Percentiles rank a stretch among this genome's conserved stretches.
These are phyloP conservation scores for Chelidonichthys spinosus DNA, from an alignment of 2,797 vertebrate species.

Conservation along the genomic window DNA sequence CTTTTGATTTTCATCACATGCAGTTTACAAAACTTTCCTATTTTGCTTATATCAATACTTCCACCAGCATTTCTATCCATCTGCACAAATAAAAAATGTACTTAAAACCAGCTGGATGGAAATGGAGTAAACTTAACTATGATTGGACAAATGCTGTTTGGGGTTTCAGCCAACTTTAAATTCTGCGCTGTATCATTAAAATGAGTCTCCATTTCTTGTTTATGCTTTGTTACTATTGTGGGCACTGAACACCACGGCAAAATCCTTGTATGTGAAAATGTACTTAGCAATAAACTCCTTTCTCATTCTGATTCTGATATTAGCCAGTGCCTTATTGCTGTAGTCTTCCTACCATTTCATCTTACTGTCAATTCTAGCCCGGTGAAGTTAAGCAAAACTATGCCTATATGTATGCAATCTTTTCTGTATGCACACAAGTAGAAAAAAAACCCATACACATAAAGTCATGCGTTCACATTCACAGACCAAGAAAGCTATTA, in stretches of 20 bases:
- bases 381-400: background rate
- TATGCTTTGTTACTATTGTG: too few relatives aligned
- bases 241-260: too few relatives aligned
- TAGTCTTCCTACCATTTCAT: background rate
- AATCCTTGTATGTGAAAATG: too few relatives aligned
- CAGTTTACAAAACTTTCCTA: background rate
- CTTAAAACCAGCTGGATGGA: background rate
- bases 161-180: background rate
- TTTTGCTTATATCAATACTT: background rate
- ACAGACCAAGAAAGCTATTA: conserved; percentile 55
- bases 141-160: background rate
- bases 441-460: background rate
- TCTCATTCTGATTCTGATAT: too few relatives aligned
- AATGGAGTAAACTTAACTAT: background rate
- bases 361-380: background rate
- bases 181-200: background rate
- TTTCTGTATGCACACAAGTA: background rate
- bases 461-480: conserved; percentile 25
- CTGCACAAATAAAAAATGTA: background rate
- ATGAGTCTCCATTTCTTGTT: background rate
- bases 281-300: too few relatives aligned
- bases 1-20: background rate
- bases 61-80: background rate
- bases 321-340: background rate
- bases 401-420: conserved; percentile 7